phyloP scores from a whole-genome alignment of 2,797 vertebrate genomes.

The Vultur gryphus region DNA sequence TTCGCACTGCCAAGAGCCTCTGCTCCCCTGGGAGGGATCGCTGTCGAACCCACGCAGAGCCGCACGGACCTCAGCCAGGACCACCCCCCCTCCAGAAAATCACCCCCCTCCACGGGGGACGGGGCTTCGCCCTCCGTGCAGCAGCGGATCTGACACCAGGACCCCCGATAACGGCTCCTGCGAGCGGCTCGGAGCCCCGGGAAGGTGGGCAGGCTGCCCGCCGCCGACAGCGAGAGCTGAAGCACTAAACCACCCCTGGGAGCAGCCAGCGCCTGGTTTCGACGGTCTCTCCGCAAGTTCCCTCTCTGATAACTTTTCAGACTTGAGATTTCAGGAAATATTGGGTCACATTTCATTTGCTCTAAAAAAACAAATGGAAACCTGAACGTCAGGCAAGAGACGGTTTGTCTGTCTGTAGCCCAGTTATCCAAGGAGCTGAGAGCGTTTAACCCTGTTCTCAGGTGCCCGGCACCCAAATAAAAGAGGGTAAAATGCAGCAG shows the following conservation, averaged over 20 bases:
- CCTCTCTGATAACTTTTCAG: not conserved
- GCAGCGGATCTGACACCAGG: not conserved
- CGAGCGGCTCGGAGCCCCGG: not conserved
- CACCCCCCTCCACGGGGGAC: accelerated
- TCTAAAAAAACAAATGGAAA: not conserved
- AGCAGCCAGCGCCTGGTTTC: not conserved
- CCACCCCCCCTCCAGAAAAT: not conserved
- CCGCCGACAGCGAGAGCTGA: not conserved
- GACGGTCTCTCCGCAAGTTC: not conserved
- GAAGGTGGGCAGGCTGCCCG: not conserved
- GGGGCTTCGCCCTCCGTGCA: not conserved
- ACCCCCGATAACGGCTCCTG: not conserved
- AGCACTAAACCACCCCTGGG: not conserved
- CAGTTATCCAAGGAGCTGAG: not conserved
- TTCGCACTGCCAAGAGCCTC: not conserved
- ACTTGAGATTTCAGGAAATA: not conserved
- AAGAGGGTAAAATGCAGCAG: not conserved
- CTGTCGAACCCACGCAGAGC: not conserved
- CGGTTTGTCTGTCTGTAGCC: not conserved
- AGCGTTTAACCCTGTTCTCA: not conserved
- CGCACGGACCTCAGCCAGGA: not conserved
- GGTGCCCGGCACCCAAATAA: not conserved
- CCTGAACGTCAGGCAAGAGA: not conserved
- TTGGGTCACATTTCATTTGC: not conserved
- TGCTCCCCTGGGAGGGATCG: not conserved